Evolutionary conservation across 2,888 invertebrate species (phyloP).

Genomic region (Bibio marci): DNA sequence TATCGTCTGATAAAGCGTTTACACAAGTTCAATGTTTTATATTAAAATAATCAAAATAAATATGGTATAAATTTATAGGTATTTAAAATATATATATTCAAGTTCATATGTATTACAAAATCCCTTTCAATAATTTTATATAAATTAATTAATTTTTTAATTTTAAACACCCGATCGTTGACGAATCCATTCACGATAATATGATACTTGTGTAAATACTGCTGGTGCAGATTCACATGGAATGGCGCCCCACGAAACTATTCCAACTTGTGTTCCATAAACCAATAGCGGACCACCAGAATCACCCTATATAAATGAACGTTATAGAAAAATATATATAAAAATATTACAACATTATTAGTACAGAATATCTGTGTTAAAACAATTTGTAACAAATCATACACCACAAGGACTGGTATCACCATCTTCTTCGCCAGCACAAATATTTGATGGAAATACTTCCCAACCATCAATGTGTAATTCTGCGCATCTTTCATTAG

Average conservation of each 20-base stretch:
- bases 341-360: too few relatives aligned
- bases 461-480: slow-evolving; percentile 19
- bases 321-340: slow-evolving; percentile 12
- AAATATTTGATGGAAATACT: slow-evolving; percentile 25
- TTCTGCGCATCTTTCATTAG: slow-evolving; percentile 23
- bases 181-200: slow-evolving; percentile 17
- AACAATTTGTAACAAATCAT: slow-evolving; percentile 10
- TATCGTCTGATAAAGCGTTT: too few relatives aligned
- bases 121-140: too few relatives aligned
- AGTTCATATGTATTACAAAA: too few relatives aligned
- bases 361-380: not conserved
- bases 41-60: too few relatives aligned
- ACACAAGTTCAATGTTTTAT: too few relatives aligned
- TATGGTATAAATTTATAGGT: too few relatives aligned
- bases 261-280: slow-evolving; percentile 24
- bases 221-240: slow-evolving; percentile 28
- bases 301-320: slow-evolving; percentile 18
- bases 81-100: too few relatives aligned
- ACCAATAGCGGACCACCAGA: slow-evolving; percentile 30
- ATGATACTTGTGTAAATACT: slow-evolving; percentile 28
- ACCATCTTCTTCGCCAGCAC: slow-evolving; percentile 29
- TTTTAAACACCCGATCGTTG: slow-evolving; percentile 1
- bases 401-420: slow-evolving; percentile 31
- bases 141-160: too few relatives aligned
- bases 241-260: slow-evolving; percentile 31